A percentile compares a stretch with the other conserved stretches of the same genome.
Conservation (phyloP, 2,113 vertebrate species). For the Aleadryas rufinucha region DNA sequence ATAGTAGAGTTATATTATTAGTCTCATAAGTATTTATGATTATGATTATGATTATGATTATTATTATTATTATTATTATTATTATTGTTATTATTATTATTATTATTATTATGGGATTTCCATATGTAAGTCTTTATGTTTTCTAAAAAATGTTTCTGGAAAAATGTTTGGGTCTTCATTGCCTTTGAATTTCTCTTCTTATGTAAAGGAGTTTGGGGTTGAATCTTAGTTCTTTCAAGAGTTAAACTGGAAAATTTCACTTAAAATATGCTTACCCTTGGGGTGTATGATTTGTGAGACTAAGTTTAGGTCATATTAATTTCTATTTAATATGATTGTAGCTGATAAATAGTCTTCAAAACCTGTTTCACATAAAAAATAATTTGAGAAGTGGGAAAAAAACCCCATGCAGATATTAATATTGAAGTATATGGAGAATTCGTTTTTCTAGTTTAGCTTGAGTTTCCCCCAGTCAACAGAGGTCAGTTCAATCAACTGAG, state of each 20-base stretch:
- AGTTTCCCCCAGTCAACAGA: neutral
- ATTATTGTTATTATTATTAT: neutral
- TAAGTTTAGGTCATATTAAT: neutral
- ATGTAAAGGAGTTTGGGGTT: neutral
- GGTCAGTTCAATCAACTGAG: neutral
- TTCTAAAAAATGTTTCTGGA: neutral
- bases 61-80: neutral
- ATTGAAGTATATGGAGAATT: neutral
- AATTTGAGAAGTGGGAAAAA: neutral
- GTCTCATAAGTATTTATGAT: neutral
- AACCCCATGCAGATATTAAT: rapidly evolving
- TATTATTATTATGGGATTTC: neutral
- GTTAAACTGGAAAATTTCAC: neutral
- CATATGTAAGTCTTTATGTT: neutral
- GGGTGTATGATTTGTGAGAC: neutral
- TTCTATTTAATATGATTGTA: neutral
- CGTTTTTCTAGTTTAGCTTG: neutral
- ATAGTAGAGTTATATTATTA: neutral
- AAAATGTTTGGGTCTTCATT: neutral
- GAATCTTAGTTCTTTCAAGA: neutral
- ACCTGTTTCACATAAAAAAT: neutral
- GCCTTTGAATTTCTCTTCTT: neutral
- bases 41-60: too few species aligned
- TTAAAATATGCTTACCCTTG: neutral
- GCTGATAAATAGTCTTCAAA: neutral